phyloP scores from a whole-genome alignment of 2,797 vertebrate genomes.

The Lutjanus argentimaculatus region DNA sequence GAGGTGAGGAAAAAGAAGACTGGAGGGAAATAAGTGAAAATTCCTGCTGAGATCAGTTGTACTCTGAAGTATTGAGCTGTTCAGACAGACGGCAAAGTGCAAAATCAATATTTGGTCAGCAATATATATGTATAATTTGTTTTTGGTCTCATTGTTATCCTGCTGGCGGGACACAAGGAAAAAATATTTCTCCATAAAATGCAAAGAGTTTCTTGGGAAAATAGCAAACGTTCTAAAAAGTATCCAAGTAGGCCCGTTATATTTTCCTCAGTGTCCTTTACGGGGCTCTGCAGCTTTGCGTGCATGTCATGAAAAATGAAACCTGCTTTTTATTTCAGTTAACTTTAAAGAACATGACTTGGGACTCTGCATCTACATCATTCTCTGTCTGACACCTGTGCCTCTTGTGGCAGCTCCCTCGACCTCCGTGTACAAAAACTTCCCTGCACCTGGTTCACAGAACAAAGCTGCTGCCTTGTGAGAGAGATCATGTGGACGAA shows the following conservation, averaged over 20 bases:
- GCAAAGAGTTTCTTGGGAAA: background rate
- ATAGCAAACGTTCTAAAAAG: background rate
- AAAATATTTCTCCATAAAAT: slow-evolving; percentile 4
- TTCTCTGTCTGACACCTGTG: slow-evolving; percentile 36
- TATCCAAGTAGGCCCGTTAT: background rate
- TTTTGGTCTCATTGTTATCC: background rate
- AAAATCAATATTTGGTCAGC: no score
- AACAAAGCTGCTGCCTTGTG: slow-evolving; percentile 52
- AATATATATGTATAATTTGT: no score
- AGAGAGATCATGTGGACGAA: slow-evolving; percentile 39
- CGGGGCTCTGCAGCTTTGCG: background rate
- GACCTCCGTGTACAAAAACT: slow-evolving; percentile 24
- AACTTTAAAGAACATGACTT: background rate
- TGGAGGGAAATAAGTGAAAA: background rate
- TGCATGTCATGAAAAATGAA: slow-evolving; percentile 10
- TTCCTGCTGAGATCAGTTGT: slow-evolving; percentile 9
- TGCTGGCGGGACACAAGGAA: background rate
- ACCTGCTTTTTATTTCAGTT: slow-evolving; percentile 6
- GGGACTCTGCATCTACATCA: slow-evolving; percentile 9
- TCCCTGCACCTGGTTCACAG: slow-evolving; percentile 43
- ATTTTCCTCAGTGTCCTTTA: background rate
- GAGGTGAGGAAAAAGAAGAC: background rate
- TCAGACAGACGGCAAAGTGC: background rate
- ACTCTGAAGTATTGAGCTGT: background rate
- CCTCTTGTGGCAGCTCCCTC: slow-evolving; percentile 16